These are phyloP conservation scores for Eulacestoma nigropectus DNA, from an alignment of 2,113 vertebrate genomes.

Conservation along the genomic window DNA sequence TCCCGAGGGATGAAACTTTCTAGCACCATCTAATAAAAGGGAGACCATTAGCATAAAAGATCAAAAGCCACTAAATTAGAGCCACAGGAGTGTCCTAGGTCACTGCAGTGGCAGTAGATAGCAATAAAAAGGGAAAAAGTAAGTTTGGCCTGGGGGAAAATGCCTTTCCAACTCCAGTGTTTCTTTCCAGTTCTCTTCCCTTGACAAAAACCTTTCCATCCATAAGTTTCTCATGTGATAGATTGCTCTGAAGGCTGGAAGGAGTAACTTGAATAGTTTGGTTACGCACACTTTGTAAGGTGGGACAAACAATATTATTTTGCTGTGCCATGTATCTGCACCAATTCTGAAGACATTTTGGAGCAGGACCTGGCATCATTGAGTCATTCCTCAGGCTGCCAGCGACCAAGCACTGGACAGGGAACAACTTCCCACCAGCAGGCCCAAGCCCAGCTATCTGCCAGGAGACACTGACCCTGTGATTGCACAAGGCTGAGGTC, in stretches of 20 bases:
- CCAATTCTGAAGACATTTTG: neutral
- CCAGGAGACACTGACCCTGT: neutral
- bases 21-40: neutral
- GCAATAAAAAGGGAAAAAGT: neutral
- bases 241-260: neutral
- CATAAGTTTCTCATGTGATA: neutral
- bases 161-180: neutral
- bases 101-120: neutral
- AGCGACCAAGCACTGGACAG: neutral
- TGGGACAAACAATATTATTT: neutral
- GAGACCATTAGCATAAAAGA: neutral
- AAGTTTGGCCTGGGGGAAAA: neutral
- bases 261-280: neutral
- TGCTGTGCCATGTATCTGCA: rapidly evolving
- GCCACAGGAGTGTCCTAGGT: neutral
- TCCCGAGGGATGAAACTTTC: neutral
- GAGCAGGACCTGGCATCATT: too few relatives aligned
- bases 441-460: neutral
- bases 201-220: neutral
- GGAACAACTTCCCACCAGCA: neutral
- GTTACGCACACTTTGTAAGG: neutral
- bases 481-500: neutral
- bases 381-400: neutral
- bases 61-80: neutral
- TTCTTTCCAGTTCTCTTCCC: neutral